phyloP scores from a whole-genome alignment of 2,113 vertebrate genomes.

The Tychaedon coryphoeus region DNA sequence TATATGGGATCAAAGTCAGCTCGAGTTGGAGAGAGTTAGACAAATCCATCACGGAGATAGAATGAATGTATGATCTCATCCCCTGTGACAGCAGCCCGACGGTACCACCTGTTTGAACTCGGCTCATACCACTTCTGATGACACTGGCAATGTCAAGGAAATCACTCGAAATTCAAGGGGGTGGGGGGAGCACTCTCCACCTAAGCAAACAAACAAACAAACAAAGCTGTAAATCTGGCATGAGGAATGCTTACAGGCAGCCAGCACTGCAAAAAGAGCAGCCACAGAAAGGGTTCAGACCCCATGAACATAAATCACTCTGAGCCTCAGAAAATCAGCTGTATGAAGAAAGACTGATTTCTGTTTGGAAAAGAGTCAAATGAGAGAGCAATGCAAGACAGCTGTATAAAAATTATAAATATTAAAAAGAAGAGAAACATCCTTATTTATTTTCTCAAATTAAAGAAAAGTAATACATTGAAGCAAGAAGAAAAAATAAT shows the following conservation, averaged over 20 bases:
- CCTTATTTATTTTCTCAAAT: background rate
- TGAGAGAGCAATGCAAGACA: background rate
- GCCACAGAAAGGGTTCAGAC: background rate
- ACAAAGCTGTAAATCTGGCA: background rate
- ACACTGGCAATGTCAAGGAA: constrained; percentile 21
- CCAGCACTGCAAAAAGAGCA: background rate
- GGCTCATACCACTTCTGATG: background rate
- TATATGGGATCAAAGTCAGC: constrained; percentile 54
- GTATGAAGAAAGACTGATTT: background rate
- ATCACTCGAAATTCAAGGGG: background rate
- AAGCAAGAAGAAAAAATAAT: background rate
- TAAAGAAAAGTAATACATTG: background rate
- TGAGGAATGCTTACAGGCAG: background rate
- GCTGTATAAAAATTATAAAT: background rate
- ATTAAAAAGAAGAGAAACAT: background rate
- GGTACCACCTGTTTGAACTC: constrained; percentile 29
- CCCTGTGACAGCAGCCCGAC: background rate
- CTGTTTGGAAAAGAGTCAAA: background rate
- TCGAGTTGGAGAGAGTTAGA: constrained; percentile 41
- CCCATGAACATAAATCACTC: background rate
- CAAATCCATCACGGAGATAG: constrained; percentile 1
- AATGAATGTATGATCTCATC: constrained; percentile 24
- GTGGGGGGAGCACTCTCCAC: background rate
- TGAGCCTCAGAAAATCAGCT: background rate
- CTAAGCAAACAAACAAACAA: background rate